Percentiles rank a stretch among this genome's conserved stretches.
Evolutionary conservation across 2,888 invertebrate species (phyloP).

Genomic region (Aproaerema taeniolella): DNA sequence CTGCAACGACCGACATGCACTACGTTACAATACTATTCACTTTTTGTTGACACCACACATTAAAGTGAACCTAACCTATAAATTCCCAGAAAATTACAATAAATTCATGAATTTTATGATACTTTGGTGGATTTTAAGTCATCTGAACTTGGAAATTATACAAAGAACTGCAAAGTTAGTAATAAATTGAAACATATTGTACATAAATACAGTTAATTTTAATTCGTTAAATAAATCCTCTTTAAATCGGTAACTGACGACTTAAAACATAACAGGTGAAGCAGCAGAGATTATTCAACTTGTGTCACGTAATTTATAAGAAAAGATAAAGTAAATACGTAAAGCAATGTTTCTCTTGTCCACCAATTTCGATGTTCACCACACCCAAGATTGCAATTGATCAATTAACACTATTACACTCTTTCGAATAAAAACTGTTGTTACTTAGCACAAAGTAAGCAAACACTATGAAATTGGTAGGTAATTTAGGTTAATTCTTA

Average conservation of each 20-base stretch:
- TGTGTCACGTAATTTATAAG: slow-evolving; percentile 1
- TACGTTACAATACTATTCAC: slow-evolving; percentile 20
- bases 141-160: no score
- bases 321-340: slow-evolving; percentile 37
- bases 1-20: slow-evolving; percentile 72
- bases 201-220: no score
- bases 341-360: slow-evolving; percentile 39
- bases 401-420: background rate
- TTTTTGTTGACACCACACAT: slow-evolving; percentile 41
- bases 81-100: slow-evolving; percentile 18
- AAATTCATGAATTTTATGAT: background rate
- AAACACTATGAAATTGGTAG: no score
- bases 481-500: no score
- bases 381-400: slow-evolving; percentile 55
- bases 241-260: no score
- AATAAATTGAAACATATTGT: no score
- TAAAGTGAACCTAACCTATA: no score
- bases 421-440: background rate
- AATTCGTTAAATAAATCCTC: no score
- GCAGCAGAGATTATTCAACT: background rate
- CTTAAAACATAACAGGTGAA: no score
- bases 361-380: slow-evolving; percentile 50
- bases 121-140: no score
- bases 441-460: no score
- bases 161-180: no score